These are phyloP conservation scores for Macrotrachela quadricornifera DNA, from an alignment of 1,140 invertebrate species.

Conservation along the genomic window DNA sequence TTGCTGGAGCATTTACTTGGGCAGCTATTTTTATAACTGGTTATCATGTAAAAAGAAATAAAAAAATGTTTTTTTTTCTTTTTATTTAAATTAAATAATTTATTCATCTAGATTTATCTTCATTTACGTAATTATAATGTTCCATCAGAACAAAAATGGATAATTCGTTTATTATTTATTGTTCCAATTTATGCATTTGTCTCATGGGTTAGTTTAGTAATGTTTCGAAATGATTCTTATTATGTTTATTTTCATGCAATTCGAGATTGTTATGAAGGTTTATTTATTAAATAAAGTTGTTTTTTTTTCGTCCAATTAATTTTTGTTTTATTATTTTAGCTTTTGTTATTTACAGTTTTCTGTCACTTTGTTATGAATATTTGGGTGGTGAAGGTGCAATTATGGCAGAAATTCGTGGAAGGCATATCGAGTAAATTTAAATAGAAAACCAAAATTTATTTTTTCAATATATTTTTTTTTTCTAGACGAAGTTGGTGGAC, in stretches of 20 bases:
- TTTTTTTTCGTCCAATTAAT: neutral
- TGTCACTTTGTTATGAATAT: slow-evolving; percentile 89
- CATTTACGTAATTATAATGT: slow-evolving; percentile 61
- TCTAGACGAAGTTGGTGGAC: slow-evolving; percentile 63
- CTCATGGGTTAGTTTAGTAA: slow-evolving; percentile 88
- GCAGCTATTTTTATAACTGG: slow-evolving; percentile 80
- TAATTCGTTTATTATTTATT: slow-evolving; percentile 91
- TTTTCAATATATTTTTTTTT: slow-evolving; percentile 11
- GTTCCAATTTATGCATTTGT: slow-evolving; percentile 95
- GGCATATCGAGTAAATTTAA: slow-evolving; percentile 61
- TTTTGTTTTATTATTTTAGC: slow-evolving; percentile 41
- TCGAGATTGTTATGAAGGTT: slow-evolving; percentile 95
- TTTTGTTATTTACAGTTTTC: slow-evolving; percentile 99
- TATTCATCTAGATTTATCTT: slow-evolving; percentile 18
- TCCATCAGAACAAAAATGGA: slow-evolving; percentile 94
- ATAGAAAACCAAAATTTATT: too few species aligned
- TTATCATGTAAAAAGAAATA: slow-evolving; percentile 55
- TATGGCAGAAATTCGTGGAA: slow-evolving; percentile 92
- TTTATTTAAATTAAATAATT: too few species aligned
- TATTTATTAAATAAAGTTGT: slow-evolving; percentile 1
- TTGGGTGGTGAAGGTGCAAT: slow-evolving; percentile 95
- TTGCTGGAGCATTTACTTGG: slow-evolving; percentile 87
- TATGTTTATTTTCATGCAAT: slow-evolving; percentile 98
- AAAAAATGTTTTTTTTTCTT: neutral
- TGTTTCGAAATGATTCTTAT: slow-evolving; percentile 90